Conservation (phyloP, 2,113 vertebrate genomes). For the Rhea pennata region DNA sequence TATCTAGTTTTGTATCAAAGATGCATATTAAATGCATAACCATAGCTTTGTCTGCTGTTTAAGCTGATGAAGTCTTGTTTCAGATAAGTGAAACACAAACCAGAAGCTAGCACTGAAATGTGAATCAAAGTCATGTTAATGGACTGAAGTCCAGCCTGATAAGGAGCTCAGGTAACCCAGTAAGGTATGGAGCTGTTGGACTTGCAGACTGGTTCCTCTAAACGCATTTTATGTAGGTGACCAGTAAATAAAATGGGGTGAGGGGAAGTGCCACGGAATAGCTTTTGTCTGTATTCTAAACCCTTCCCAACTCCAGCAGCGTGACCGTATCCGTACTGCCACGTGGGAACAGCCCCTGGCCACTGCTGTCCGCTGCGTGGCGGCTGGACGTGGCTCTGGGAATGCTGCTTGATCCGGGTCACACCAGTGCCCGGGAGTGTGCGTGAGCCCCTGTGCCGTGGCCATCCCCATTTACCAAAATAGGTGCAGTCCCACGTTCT, state of each 20-base stretch:
- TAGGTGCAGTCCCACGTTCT: not conserved
- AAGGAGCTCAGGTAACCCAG: not conserved
- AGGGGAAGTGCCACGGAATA: not conserved
- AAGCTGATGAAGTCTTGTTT: not conserved
- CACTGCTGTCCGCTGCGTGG: not conserved
- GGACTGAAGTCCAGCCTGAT: not conserved
- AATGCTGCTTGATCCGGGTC: too few relatives aligned
- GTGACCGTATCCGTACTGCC: rapidly evolving
- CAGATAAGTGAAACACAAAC: not conserved
- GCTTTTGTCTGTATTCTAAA: not conserved
- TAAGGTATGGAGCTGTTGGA: not conserved
- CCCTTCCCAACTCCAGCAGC: not conserved
- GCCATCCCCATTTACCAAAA: not conserved
- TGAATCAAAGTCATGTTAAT: not conserved
- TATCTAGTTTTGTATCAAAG: not conserved
- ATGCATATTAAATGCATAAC: not conserved
- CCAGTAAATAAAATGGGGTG: not conserved
- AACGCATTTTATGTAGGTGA: not conserved
- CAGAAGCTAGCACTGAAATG: not conserved
- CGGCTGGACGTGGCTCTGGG: not conserved
- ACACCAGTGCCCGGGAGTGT: too few relatives aligned
- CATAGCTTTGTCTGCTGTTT: not conserved
- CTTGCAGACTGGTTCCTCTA: not conserved
- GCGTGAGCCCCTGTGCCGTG: not conserved
- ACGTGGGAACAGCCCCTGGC: not conserved